phyloP scores from a whole-genome alignment of 1,140 invertebrate genomes.

The Magallana angulata region DNA sequence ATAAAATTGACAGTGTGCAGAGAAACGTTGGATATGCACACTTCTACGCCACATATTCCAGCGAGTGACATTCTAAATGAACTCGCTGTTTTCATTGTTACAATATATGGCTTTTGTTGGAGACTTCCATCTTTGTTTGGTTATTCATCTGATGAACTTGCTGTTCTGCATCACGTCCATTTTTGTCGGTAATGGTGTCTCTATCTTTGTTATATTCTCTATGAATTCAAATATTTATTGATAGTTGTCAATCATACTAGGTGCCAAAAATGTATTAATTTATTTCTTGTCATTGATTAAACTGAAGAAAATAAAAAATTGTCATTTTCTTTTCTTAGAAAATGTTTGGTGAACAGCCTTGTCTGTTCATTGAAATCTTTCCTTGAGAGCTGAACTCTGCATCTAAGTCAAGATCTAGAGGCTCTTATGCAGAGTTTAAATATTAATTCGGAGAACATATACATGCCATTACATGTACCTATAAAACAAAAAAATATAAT shows the following conservation, averaged over 20 bases:
- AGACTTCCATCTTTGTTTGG: neutral
- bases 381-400: too few species aligned
- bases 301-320: neutral
- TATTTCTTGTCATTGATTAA: constrained; percentile 15
- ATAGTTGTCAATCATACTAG: neutral
- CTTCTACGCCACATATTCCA: neutral
- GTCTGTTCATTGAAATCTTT: too few species aligned
- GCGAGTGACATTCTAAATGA: constrained; percentile 18
- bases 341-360: too few species aligned
- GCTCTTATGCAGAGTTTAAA: too few species aligned
- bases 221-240: neutral
- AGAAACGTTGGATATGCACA: neutral
- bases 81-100: neutral
- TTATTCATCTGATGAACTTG: neutral
- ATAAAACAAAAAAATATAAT: too few species aligned
- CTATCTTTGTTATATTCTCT: constrained; percentile 22
- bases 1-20: too few species aligned
- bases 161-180: neutral
- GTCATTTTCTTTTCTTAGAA: too few species aligned
- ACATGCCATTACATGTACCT: too few species aligned
- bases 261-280: neutral
- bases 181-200: neutral
- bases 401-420: too few species aligned
- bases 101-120: neutral
- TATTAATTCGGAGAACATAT: too few species aligned